These are phyloP conservation scores for Strix aluco DNA, from an alignment of 2,113 vertebrate genomes.

Conservation along the genomic window DNA sequence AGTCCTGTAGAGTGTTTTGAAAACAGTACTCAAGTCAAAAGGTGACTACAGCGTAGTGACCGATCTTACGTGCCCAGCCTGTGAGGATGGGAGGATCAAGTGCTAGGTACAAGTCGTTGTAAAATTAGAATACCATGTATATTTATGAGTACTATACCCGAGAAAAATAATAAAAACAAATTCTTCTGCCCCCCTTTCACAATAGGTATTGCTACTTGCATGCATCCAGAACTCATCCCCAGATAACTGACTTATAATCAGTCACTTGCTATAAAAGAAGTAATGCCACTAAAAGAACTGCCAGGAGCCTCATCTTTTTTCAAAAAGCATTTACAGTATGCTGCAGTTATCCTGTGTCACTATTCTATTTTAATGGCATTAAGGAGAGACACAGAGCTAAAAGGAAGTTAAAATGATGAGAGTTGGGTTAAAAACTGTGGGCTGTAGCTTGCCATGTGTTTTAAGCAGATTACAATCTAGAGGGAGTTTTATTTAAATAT, in stretches of 20 bases:
- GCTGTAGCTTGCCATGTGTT: background rate
- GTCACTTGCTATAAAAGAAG: background rate
- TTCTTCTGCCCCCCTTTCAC: background rate
- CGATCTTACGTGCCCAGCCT: background rate
- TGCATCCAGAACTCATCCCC: background rate
- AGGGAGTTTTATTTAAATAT: constrained; percentile 65
- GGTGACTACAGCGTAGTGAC: background rate
- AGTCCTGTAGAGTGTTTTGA: background rate
- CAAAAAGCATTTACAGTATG: background rate
- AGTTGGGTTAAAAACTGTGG: background rate
- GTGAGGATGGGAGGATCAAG: background rate
- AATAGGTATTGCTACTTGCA: background rate
- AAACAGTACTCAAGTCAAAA: background rate
- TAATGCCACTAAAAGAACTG: background rate
- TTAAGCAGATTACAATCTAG: constrained; percentile 50
- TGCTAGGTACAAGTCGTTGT: background rate
- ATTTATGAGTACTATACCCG: background rate
- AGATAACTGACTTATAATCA: background rate
- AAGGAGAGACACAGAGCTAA: background rate
- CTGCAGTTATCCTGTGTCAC: background rate
- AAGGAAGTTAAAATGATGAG: background rate
- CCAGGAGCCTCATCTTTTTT: background rate
- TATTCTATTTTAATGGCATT: background rate
- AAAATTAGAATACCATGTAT: background rate
- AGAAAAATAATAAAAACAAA: background rate